Evolutionary conservation across 2,888 invertebrate genomes (phyloP).

Genomic region (Nomada goodeniana): DNA sequence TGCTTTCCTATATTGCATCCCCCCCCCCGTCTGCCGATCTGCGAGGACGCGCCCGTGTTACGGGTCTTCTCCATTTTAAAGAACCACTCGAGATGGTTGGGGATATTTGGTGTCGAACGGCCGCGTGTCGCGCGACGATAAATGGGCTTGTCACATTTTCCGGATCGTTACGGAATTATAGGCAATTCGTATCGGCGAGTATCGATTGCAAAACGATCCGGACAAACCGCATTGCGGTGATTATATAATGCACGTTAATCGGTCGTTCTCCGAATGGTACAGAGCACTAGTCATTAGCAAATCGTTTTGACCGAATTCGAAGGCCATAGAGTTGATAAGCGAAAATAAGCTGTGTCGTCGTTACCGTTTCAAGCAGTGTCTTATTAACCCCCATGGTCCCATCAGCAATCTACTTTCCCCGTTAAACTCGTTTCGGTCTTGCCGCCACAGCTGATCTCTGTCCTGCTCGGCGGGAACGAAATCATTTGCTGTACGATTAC

Average conservation of each 20-base stretch:
- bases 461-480: not conserved
- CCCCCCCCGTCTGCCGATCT: not conserved
- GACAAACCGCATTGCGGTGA: not conserved
- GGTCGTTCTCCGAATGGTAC: not conserved
- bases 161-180: too few species aligned
- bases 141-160: too few species aligned
- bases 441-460: not conserved
- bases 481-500: not conserved
- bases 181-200: not conserved
- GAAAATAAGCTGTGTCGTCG: not conserved
- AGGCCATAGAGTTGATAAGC: not conserved
- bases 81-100: slow-evolving; percentile 42
- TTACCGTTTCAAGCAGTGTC: not conserved
- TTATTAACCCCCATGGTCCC: not conserved
- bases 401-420: not conserved
- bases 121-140: not conserved
- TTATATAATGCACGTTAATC: slow-evolving; percentile 4
- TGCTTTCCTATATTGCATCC: slow-evolving; percentile 73
- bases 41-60: slow-evolving; percentile 18
- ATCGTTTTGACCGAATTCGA: not conserved
- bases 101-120: not conserved
- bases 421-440: not conserved
- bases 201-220: slow-evolving; percentile 4
- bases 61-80: slow-evolving; percentile 63
- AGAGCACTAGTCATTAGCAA: not conserved